Conservation (phyloP, 1,140 invertebrate species). For the Dinothrombium tinctorium region DNA sequence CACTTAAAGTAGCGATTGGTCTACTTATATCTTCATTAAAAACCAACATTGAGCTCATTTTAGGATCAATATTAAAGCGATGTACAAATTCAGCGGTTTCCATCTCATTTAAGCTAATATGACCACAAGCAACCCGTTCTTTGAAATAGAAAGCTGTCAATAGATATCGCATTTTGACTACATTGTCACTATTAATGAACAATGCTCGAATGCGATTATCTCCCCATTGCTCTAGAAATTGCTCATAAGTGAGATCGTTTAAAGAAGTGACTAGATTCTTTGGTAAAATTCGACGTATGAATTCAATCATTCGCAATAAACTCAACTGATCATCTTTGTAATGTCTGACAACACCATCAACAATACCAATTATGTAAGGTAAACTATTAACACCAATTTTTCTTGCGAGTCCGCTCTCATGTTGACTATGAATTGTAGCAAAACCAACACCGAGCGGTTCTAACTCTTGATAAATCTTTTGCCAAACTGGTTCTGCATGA, state of each 20-base stretch:
- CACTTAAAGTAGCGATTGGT: slow-evolving; percentile 57
- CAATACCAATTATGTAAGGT: slow-evolving; percentile 51
- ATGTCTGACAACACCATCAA: slow-evolving; percentile 51
- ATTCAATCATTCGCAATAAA: slow-evolving; percentile 54
- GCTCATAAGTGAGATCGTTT: slow-evolving; percentile 42
- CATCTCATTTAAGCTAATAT: slow-evolving; percentile 22
- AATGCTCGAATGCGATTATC: slow-evolving; percentile 74
- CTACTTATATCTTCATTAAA: slow-evolving; percentile 65
- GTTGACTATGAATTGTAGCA: slow-evolving; percentile 56
- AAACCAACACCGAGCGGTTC: slow-evolving; percentile 36
- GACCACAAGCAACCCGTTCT: slow-evolving; percentile 66
- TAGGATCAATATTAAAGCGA: slow-evolving; percentile 40
- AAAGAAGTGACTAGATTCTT: slow-evolving; percentile 46
- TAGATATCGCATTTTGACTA: slow-evolving; percentile 54
- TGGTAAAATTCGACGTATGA: slow-evolving; percentile 56
- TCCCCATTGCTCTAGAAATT: slow-evolving; percentile 59
- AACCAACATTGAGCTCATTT: slow-evolving; percentile 58
- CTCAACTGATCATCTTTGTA: slow-evolving; percentile 52
- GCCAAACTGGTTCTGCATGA: slow-evolving; percentile 51
- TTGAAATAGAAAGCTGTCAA: slow-evolving; percentile 63
- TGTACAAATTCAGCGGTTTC: background rate
- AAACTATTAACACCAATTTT: slow-evolving; percentile 45
- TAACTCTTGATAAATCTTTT: slow-evolving; percentile 43
- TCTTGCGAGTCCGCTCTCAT: slow-evolving; percentile 43
- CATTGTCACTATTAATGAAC: slow-evolving; percentile 52